Evolutionary conservation across 2,113 vertebrate genomes (phyloP).

Genomic region (Thryonomys swinderianus): DNA sequence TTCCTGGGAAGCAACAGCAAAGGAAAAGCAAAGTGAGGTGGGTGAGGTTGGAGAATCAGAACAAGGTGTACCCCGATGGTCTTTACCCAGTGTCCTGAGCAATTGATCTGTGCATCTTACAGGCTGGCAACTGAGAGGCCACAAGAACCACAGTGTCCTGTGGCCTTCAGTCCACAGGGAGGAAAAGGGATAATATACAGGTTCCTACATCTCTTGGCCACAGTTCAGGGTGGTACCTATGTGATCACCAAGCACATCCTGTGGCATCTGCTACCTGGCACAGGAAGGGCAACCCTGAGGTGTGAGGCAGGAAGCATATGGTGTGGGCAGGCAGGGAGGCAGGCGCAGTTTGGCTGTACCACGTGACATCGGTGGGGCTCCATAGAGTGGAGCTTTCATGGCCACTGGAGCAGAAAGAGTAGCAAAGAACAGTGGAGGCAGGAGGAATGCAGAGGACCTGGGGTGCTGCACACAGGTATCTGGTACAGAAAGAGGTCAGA

Average conservation of each 20-base stretch:
- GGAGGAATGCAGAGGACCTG: background rate
- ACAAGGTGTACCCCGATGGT: rapidly evolving
- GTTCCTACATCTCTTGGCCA: background rate
- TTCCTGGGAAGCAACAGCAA: background rate
- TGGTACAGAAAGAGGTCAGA: background rate
- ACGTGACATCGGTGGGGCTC: background rate
- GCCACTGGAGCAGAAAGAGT: background rate
- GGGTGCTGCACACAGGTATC: background rate
- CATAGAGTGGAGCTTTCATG: background rate
- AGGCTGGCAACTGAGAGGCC: background rate
- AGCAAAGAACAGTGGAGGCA: background rate
- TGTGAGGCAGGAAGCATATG: background rate
- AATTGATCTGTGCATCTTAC: background rate
- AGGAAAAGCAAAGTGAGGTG: background rate
- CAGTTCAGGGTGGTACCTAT: background rate
- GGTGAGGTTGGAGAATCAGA: background rate
- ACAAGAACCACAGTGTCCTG: background rate
- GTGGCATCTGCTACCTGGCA: slow-evolving; percentile 19
- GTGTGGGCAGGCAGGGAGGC: background rate
- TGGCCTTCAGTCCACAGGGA: background rate
- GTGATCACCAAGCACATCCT: background rate
- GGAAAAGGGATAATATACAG: background rate
- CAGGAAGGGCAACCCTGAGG: background rate
- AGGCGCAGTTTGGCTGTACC: background rate
- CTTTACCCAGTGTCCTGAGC: background rate